Conservation (phyloP, 2,888 invertebrate genomes). For the Danaus chrysippus region DNA sequence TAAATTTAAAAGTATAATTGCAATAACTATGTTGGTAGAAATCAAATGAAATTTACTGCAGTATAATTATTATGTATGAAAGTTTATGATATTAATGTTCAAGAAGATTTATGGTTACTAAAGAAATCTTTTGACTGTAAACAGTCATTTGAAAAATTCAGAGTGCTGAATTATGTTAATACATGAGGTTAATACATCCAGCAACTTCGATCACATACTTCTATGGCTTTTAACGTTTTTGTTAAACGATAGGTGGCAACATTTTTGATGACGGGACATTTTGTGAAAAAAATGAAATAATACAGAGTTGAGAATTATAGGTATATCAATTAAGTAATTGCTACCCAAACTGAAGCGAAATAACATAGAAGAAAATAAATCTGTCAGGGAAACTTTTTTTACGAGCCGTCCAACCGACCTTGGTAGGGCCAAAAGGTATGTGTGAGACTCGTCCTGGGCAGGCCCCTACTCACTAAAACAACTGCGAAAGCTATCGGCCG, state of each 20-base stretch:
- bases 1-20: too few species aligned
- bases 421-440: too few species aligned
- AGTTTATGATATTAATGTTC: slow-evolving; percentile 25
- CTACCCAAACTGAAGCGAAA: too few species aligned
- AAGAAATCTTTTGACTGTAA: slow-evolving; percentile 54
- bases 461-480: too few species aligned
- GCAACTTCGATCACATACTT: slow-evolving; percentile 35
- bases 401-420: too few species aligned
- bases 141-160: slow-evolving; percentile 66
- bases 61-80: slow-evolving; percentile 7
- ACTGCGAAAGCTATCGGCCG: too few species aligned
- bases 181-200: too few species aligned
- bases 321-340: too few species aligned
- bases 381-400: too few species aligned
- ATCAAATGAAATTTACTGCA: neutral
- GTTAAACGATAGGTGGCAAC: neutral
- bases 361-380: too few species aligned
- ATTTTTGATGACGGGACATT: neutral
- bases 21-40: neutral
- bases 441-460: too few species aligned
- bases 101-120: slow-evolving; percentile 36
- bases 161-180: slow-evolving; percentile 61
- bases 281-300: neutral
- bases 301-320: neutral
- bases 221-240: slow-evolving; percentile 25